Base-by-base conservation (phyloP, 2,888 invertebrate species). In the Dryobota labecula region DNA sequence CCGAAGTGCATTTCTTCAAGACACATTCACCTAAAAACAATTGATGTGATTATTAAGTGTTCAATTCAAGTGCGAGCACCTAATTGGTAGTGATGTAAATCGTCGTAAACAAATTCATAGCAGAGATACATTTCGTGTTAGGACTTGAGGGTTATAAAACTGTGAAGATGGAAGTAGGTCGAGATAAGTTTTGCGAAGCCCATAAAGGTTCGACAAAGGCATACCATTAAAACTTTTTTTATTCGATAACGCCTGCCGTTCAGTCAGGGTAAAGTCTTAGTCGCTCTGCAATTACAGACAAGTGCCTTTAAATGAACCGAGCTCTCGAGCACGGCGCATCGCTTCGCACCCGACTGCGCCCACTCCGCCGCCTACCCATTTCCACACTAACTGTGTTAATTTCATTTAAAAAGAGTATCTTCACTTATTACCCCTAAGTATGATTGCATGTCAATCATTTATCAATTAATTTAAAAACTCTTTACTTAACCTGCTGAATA, bases 301-400 rank as follows among this genome's bases (percentile, higher is more conserved):
- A 96, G 95, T 94, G 95, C 92, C 93, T 96, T 94, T 93, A 95
- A 95, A 95, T 95, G 95, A 96, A 95, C 93, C 93, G 90, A 94
- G 94, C 94, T 92, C 96, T 96, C 94, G 92, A 95, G 95, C 95
- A 96, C 95, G 96, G 93, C 93, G 94, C 94, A 92, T 92, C 94
- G 93, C 92, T 90, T 92, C 92, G 93, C 92, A 92, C 90, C 92
- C 91, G 92, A 90, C 90, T 91, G 92, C 90, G 91, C 92, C 90
- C 92, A 91, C 93, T 91, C 89, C 90, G 91, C 89, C 90, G 86
- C 87, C 88, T 86, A 89, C 88, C 89, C 90, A 87, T 91, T 92
- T 91, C 88, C 89, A 88, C 91, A 90, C 90, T 89, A 88, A 90
- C 89, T 89, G 89, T 91, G 91, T 92, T 94, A 91, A 94, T 94